Conservation (phyloP, 2,888 invertebrate species). For the Bombylius discolor region DNA sequence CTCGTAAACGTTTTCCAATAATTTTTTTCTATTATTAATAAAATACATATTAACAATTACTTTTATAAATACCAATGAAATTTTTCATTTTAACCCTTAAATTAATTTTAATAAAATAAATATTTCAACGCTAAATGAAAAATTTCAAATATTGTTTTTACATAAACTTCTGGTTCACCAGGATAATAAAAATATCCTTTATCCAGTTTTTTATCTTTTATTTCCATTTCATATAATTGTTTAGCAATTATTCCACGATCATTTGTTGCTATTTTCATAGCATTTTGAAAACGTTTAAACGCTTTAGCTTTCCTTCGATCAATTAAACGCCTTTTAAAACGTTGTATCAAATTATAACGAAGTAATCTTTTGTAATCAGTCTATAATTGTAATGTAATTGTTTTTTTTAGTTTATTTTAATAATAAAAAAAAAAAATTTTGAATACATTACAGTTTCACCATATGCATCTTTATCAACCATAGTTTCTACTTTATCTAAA, state of each 20-base stretch:
- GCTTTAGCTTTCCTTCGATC: conserved; percentile 2
- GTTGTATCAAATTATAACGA: conserved; percentile 1
- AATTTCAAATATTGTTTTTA: not conserved
- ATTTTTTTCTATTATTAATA: no score
- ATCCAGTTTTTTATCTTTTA: conserved; percentile 10
- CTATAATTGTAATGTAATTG: not conserved
- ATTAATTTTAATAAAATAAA: no score
- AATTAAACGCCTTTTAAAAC: not conserved
- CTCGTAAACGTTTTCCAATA: no score
- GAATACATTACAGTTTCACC: not conserved
- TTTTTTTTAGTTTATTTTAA: not conserved
- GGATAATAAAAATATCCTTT: conserved; percentile 3
- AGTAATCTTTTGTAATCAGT: conserved; percentile 1
- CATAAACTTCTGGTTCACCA: conserved; percentile 4
- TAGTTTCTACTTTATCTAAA: conserved; percentile 7
- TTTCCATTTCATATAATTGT: not conserved
- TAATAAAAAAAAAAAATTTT: not conserved
- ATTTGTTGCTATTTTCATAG: not conserved
- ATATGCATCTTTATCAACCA: not conserved
- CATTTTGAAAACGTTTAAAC: not conserved
- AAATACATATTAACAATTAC: no score
- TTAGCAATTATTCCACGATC: not conserved
- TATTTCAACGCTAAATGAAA: no score
- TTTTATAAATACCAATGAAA: no score
- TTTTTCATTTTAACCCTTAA: no score